These are phyloP conservation scores for Crepidodera aurea DNA, from an alignment of 2,888 invertebrate species.

Conservation along the genomic window DNA sequence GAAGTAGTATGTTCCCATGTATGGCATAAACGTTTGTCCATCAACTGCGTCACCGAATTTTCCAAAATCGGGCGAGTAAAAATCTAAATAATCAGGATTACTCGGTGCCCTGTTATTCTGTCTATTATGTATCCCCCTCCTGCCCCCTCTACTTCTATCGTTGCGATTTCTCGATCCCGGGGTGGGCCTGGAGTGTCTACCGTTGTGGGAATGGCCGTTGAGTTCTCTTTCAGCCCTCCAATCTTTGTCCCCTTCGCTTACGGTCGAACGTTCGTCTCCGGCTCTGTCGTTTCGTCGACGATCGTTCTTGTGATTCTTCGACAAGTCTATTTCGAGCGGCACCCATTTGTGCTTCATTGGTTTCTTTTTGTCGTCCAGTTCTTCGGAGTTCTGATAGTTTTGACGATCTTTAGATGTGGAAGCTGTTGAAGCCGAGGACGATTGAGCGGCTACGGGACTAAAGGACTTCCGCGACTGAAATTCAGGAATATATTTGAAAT, in stretches of 20 bases:
- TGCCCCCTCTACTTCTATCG: constrained; percentile 63
- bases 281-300: constrained; percentile 37
- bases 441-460: constrained; percentile 34
- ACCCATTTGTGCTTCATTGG: constrained; percentile 84
- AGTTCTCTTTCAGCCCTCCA: constrained; percentile 55
- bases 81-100: constrained; percentile 64
- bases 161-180: constrained; percentile 60
- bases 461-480: constrained; percentile 39
- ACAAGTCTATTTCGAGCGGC: constrained; percentile 86
- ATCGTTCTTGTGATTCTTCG: constrained; percentile 74
- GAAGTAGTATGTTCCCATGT: constrained; percentile 70
- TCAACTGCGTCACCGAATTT: constrained; percentile 39
- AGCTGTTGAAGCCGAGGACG: constrained; percentile 27
- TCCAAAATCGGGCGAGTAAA: constrained; percentile 50
- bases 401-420: constrained; percentile 53
- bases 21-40: constrained; percentile 60
- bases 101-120: constrained; percentile 60
- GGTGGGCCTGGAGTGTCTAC: constrained; percentile 58
- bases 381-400: constrained; percentile 59
- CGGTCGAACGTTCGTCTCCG: constrained; percentile 56
- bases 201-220: constrained; percentile 44
- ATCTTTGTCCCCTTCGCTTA: constrained; percentile 58
- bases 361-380: constrained; percentile 63
- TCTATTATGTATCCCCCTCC: constrained; percentile 61
- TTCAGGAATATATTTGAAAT: constrained; percentile 14